phyloP scores from a whole-genome alignment of 2,113 vertebrate species.

The Piprites chloris region DNA sequence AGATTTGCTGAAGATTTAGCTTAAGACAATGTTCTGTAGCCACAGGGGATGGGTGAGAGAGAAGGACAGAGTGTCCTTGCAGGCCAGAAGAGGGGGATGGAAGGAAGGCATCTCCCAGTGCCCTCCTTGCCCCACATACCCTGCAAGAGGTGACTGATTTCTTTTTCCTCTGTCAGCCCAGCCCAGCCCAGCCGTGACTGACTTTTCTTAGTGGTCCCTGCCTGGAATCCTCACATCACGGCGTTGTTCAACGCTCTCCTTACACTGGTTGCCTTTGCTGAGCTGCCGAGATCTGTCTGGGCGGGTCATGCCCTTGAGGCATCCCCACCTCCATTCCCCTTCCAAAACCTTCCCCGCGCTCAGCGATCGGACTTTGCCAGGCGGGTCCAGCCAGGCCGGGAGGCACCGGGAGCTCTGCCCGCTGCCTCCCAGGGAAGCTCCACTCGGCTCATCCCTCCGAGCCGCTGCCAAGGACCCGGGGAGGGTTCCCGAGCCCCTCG shows the following conservation, averaged over 20 bases:
- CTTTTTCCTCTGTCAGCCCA: not conserved
- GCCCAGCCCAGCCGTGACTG: not conserved
- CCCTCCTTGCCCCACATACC: not conserved
- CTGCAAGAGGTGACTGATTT: not conserved
- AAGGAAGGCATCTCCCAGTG: not conserved
- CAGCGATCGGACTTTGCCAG: not conserved
- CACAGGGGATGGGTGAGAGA: not conserved
- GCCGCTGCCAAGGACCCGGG: not conserved
- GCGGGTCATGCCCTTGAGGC: not conserved
- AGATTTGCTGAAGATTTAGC: constrained; percentile 30
- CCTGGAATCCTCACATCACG: not conserved
- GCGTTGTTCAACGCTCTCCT: not conserved
- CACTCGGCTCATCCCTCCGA: not conserved
- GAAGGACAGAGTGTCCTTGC: constrained; percentile 24
- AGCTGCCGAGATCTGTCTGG: not conserved
- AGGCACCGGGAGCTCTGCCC: not conserved
- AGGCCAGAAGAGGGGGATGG: not conserved
- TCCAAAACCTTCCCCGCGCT: not conserved
- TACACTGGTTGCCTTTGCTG: not conserved
- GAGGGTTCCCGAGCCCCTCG: not conserved
- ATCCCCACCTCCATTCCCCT: no score
- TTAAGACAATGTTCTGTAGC: constrained; percentile 15
- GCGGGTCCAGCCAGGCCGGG: not conserved
- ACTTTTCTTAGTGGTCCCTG: not conserved
- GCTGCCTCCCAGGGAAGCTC: not conserved